phyloP scores from a whole-genome alignment of 2,888 invertebrate species.

The Oconnorella tubifera region DNA sequence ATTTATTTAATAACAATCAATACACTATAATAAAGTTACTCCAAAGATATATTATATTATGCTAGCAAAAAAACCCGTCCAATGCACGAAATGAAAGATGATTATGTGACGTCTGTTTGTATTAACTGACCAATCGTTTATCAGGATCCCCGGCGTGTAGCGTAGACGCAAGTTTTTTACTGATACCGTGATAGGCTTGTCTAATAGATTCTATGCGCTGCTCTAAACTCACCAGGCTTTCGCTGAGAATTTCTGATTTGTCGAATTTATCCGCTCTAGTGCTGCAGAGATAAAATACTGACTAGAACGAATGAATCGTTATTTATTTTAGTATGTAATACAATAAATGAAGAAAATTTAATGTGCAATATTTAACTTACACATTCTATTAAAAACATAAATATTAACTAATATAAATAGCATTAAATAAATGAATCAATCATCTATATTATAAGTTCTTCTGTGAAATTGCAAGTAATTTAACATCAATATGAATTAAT shows the following conservation, averaged over 20 bases:
- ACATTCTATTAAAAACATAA: too few relatives aligned
- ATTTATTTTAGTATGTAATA: too few relatives aligned
- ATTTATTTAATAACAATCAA: not conserved
- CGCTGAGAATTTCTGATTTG: constrained; percentile 6
- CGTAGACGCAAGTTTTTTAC: constrained; percentile 1
- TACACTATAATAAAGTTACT: not conserved
- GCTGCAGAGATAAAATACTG: too few relatives aligned
- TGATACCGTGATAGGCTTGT: constrained; percentile 1
- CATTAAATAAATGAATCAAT: too few relatives aligned
- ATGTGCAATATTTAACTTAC: too few relatives aligned
- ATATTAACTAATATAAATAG: too few relatives aligned
- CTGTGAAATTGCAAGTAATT: not conserved
- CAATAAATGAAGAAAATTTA: too few relatives aligned
- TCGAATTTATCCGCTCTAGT: too few relatives aligned
- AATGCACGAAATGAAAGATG: not conserved
- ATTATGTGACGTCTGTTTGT: not conserved
- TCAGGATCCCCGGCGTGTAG: constrained; percentile 10
- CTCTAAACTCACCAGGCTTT: constrained; percentile 3
- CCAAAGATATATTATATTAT: not conserved
- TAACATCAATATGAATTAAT: not conserved
- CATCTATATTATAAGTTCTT: too few relatives aligned
- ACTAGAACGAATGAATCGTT: too few relatives aligned
- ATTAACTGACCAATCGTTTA: constrained; percentile 9
- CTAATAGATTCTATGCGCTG: constrained; percentile 10
- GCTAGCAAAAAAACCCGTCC: not conserved